Evolutionary conservation across 2,797 vertebrate genomes (phyloP), one percentile per base, ranked within the genome.

Genomic region (Sitta carolinensis): DNA sequence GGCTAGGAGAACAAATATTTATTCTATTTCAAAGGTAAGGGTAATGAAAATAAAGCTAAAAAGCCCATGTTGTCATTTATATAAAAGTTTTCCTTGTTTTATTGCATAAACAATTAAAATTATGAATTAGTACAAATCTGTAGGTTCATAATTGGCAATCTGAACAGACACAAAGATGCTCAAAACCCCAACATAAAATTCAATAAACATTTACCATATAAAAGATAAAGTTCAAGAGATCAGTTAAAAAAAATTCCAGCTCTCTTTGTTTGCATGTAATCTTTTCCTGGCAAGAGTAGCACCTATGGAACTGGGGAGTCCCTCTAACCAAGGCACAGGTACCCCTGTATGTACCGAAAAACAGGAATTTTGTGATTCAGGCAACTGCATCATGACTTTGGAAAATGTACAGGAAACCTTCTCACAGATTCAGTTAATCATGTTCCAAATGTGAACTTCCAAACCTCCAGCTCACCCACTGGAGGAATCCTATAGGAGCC

Each of bases 71-170:
- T 83, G 72, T 96, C 81, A 90, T 94, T 97, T 76, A 94, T 95
- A 97, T 95, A 55, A 96, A 97, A 96, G 92, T 90, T 93, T 95
- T 98, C 95, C 97, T 98, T 89, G 74, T 94, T 98, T 98, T 98
- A 98, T 98, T 98, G 96, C 94, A 96, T 96, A 95, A 97, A 97
- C 97, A 97, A 94, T 97, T 95, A 55, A 96, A 97, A 59, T 78
- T 95, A 89, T 66, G 83, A 90, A 91, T 97, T 94, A 96, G 96
- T 98, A 98, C 97, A 98, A 89, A 95, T 95, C 93, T 94, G 79
- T 63, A 96, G 82, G 84, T 95, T 96, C 93, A 97, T 95, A 97
- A 97, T 94, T 52, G 18, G 93, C 84, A 87, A 97, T 95, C 96
- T 95, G 86, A 96, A 94, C 29, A 96, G 90, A 96, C 95, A 97